phyloP scores from a whole-genome alignment of 2,888 invertebrate genomes.

The Lucinisca nassula region DNA sequence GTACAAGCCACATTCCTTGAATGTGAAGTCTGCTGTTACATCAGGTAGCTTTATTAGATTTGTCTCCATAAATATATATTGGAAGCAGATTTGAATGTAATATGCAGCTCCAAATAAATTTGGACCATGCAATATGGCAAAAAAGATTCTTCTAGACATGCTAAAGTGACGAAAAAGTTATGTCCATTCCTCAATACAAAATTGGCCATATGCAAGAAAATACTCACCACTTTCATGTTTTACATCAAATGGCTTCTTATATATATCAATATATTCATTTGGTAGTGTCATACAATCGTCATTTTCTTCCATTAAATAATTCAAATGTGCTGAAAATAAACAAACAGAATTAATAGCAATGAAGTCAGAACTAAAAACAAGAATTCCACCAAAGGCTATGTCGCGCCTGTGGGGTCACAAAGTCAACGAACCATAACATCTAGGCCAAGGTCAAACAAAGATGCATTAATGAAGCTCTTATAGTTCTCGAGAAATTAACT shows the following conservation, averaged over 20 bases:
- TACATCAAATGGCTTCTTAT: slow-evolving; percentile 84
- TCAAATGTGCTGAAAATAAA: slow-evolving; percentile 77
- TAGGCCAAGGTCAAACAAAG: no score
- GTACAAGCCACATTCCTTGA: no score
- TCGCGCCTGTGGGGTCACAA: no score
- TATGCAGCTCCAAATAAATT: not conserved
- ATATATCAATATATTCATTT: slow-evolving; percentile 79
- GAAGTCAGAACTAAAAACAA: no score
- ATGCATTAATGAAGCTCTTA: no score
- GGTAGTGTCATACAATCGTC: slow-evolving; percentile 79
- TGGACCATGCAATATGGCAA: not conserved
- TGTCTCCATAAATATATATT: not conserved
- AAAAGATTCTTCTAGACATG: not conserved
- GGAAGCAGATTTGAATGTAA: not conserved
- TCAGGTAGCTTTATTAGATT: no score
- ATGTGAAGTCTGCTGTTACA: no score
- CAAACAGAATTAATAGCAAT: not conserved
- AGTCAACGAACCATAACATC: no score
- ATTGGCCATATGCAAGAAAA: not conserved
- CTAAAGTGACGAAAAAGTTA: no score
- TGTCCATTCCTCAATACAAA: not conserved
- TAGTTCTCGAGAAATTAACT: no score
- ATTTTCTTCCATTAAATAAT: slow-evolving; percentile 83
- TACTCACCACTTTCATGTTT: slow-evolving; percentile 83
- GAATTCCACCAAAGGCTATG: no score